A percentile compares a stretch with the other conserved stretches of the same genome.
Conservation (phyloP, 1,140 invertebrate species). For the Alviniconcha marisindica region DNA sequence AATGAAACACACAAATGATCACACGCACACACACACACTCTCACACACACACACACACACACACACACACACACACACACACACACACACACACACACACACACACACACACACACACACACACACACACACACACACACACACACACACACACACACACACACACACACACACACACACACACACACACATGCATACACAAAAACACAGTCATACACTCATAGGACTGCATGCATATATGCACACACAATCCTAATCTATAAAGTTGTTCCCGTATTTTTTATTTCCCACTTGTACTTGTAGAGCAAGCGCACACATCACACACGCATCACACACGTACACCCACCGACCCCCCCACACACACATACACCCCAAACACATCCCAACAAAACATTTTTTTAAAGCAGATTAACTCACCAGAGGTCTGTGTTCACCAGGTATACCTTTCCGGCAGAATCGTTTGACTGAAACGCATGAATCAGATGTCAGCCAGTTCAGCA, state of each 20-base stretch:
- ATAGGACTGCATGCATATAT: conserved; percentile 4
- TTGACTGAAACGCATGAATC: conserved; percentile 79
- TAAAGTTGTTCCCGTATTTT: neutral
- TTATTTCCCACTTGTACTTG: neutral
- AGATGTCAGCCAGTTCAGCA: too few relatives aligned
- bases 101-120: neutral
- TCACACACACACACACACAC: too few relatives aligned
- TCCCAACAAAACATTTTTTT: too few relatives aligned
- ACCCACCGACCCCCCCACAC: neutral
- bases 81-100: too few relatives aligned
- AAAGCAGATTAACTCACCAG: conserved; percentile 80
- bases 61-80: too few relatives aligned
- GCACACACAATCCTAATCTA: neutral
- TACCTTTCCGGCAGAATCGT: conserved; percentile 92
- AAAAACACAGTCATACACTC: neutral
- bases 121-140: neutral
- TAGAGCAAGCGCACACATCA: neutral
- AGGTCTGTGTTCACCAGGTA: conserved; percentile 83
- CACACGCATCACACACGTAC: neutral
- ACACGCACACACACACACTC: too few relatives aligned
- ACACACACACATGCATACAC: neutral
- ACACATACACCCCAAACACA: too few relatives aligned
- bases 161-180: neutral
- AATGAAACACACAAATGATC: too few relatives aligned
- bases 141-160: conserved; percentile 11